These are phyloP conservation scores for Glomeris maerens DNA, from an alignment of 1,140 invertebrate genomes.

Conservation along the genomic window DNA sequence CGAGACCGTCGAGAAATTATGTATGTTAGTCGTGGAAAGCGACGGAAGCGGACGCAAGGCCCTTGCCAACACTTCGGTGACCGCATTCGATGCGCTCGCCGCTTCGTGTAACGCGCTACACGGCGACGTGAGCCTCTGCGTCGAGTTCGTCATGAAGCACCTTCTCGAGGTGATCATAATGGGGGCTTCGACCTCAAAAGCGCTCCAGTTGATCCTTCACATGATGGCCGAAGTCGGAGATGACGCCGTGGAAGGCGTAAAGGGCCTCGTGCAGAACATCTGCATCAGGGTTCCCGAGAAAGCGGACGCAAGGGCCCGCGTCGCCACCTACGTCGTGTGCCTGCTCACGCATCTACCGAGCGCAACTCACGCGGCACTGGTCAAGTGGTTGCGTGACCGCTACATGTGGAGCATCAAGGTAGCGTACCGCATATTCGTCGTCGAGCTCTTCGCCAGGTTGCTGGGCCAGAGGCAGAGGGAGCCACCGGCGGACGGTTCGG, in stretches of 20 bases:
- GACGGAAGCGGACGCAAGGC: no score
- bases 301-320: constrained; percentile 39
- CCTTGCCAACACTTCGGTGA: no score
- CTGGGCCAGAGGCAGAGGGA: constrained; percentile 30
- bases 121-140: constrained; percentile 32
- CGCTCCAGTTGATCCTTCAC: constrained; percentile 37
- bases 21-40: no score
- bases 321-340: constrained; percentile 36
- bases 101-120: constrained; percentile 35
- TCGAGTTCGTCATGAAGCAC: constrained; percentile 36
- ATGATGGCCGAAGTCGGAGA: constrained; percentile 31
- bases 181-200: constrained; percentile 25
- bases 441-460: constrained; percentile 40
- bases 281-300: constrained; percentile 42
- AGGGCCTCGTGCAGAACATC: constrained; percentile 41
- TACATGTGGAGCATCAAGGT: constrained; percentile 35
- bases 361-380: no score
- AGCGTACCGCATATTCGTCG: constrained; percentile 36
- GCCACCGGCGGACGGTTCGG: no score
- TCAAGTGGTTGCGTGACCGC: constrained; percentile 36
- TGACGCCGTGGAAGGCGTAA: constrained; percentile 27
- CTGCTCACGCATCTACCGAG: constrained; percentile 27
- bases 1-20: no score
- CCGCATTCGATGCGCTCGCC: no score
- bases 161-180: constrained; percentile 36